phyloP scores from a whole-genome alignment of 2,797 vertebrate species.

The Crocidura indochinensis region DNA sequence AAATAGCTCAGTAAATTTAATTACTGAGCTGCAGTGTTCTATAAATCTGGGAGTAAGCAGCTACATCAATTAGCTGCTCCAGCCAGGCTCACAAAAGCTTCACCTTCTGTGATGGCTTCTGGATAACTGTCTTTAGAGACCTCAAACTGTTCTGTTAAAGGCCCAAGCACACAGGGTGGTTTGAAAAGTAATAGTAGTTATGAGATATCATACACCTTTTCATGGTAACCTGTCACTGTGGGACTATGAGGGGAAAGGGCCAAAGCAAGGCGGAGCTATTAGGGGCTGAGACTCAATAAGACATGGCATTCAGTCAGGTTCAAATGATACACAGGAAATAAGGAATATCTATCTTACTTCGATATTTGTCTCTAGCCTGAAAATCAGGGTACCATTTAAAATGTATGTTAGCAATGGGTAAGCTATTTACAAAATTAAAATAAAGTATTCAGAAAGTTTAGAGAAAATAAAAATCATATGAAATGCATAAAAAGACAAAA shows the following conservation, averaged over 20 bases:
- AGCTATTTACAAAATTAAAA: conserved; percentile 22
- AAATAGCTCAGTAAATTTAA: conserved; percentile 84
- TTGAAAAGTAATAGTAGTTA: conserved; percentile 31
- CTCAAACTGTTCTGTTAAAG: conserved; percentile 41
- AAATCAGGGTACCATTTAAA: background rate
- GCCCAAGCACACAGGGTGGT: background rate
- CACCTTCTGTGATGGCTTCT: background rate
- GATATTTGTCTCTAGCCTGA: conserved; percentile 44
- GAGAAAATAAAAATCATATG: conserved; percentile 51
- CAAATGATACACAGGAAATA: background rate
- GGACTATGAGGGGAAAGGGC: background rate
- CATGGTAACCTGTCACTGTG: conserved; percentile 16
- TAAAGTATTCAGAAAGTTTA: conserved; percentile 15
- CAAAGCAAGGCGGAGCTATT: background rate
- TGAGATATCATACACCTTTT: background rate
- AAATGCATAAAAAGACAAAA: background rate
- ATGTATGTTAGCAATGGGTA: background rate
- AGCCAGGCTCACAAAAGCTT: conserved; percentile 40
- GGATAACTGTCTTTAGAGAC: conserved; percentile 62
- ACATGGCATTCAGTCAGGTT: conserved; percentile 68
- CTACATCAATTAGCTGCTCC: conserved; percentile 73
- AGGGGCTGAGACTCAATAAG: background rate
- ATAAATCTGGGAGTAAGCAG: conserved; percentile 80
- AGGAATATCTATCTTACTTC: background rate
- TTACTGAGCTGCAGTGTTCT: conserved; percentile 71